A percentile compares a stretch with the other conserved stretches of the same genome.
These are phyloP conservation scores for Grus americana DNA, from an alignment of 2,113 vertebrate genomes.

Conservation along the genomic window DNA sequence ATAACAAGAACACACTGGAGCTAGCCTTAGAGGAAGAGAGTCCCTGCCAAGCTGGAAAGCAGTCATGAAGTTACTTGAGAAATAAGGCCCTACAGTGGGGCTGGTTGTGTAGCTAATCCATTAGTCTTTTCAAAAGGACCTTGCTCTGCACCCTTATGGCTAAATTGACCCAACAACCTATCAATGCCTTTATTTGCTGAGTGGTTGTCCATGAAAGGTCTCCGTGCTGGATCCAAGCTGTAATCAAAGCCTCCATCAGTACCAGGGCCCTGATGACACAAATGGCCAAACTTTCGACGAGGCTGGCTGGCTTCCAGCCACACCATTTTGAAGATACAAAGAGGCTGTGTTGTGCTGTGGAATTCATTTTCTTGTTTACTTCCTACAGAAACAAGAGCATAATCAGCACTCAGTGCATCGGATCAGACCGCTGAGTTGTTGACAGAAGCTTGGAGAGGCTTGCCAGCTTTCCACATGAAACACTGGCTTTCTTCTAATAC, in stretches of 20 bases:
- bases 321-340: conserved; percentile 86
- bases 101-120: conserved; percentile 82
- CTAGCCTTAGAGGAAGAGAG: conserved; percentile 72
- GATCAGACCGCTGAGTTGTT: conserved; percentile 83
- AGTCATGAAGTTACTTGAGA: conserved; percentile 78
- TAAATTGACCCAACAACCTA: conserved; percentile 86
- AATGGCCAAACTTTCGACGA: conserved; percentile 79
- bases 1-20: conserved; percentile 73
- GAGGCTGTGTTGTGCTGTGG: conserved; percentile 84
- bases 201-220: conserved; percentile 80
- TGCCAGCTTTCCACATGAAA: conserved; percentile 84
- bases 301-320: conserved; percentile 79
- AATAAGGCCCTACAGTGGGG: conserved; percentile 76
- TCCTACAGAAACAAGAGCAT: conserved; percentile 88
- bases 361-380: conserved; percentile 92
- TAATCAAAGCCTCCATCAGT: conserved; percentile 82
- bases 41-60: conserved; percentile 78
- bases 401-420: conserved; percentile 84
- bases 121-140: conserved; percentile 79
- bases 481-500: conserved; percentile 81
- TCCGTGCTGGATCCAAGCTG: conserved; percentile 75
- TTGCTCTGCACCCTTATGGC: conserved; percentile 75
- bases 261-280: conserved; percentile 78
- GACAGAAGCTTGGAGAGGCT: conserved; percentile 84
- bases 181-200: conserved; percentile 85